Conservation (phyloP, 2,888 invertebrate genomes). For the Itoplectis maculator region DNA sequence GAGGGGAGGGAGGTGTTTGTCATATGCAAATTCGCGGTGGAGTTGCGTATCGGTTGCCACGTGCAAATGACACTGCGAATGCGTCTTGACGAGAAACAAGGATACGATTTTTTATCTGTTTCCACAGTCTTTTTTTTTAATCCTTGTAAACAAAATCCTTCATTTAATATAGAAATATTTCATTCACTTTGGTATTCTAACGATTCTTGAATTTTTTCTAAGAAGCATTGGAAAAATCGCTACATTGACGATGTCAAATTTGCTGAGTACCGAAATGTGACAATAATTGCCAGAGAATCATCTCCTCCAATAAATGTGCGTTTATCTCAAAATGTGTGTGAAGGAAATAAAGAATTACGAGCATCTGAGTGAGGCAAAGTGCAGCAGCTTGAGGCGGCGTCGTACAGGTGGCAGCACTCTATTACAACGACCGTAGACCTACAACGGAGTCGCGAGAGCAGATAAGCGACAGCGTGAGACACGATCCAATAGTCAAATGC, state of each 20-base stretch:
- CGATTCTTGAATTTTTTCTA: no score
- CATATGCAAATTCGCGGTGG: conserved; percentile 76
- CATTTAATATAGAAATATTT: no score
- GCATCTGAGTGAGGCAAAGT: neutral
- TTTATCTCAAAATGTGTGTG: neutral
- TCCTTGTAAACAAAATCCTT: no score
- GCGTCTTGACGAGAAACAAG: neutral
- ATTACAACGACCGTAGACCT: conserved; percentile 29
- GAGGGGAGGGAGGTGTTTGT: conserved; percentile 73
- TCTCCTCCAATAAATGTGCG: no score
- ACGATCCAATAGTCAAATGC: conserved; percentile 58
- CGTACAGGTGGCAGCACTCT: conserved; percentile 77
- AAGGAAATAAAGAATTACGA: neutral
- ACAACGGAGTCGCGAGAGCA: conserved; percentile 8
- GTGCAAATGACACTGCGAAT: conserved; percentile 58
- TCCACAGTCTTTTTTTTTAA: conserved; percentile 5
- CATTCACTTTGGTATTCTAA: no score
- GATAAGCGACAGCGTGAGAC: conserved; percentile 35
- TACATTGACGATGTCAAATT: no score
- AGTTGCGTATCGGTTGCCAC: conserved; percentile 46
- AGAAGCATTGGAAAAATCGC: no score
- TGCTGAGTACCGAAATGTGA: no score
- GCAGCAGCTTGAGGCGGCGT: conserved; percentile 48
- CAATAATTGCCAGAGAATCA: no score
- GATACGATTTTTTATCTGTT: neutral